Evolutionary conservation across 2,113 vertebrate genomes (phyloP).

Genomic region (Cercopithecus mona): DNA sequence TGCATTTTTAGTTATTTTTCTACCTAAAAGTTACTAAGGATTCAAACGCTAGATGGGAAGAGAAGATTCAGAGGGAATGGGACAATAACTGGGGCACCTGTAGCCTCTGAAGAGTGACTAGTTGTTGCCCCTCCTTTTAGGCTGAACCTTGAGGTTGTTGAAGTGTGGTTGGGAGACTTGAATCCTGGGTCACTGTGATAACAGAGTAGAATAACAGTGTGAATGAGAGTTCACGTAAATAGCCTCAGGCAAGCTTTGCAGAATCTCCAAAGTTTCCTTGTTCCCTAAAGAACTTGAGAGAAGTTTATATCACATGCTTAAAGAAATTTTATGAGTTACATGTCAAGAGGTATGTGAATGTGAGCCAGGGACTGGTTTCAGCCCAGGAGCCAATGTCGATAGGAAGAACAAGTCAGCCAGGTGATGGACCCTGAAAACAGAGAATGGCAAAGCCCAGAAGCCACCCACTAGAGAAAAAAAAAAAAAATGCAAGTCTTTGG

Average conservation of each 20-base stretch:
- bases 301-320: neutral
- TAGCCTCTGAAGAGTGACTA: neutral
- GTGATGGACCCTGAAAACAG: neutral
- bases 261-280: neutral
- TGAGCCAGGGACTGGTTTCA: neutral
- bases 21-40: neutral
- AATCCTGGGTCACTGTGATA: neutral
- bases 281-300: neutral
- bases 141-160: neutral
- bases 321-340: neutral
- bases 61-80: neutral
- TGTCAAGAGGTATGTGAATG: neutral
- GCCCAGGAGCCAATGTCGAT: neutral
- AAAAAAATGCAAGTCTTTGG: neutral
- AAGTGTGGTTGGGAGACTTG: neutral
- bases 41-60: neutral
- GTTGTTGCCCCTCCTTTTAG: neutral
- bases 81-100: too few species aligned
- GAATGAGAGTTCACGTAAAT: neutral
- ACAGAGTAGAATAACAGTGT: neutral
- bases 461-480: too few species aligned
- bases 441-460: neutral
- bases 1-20: neutral
- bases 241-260: neutral
- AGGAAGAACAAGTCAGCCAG: neutral